Percentiles rank a stretch among this genome's conserved stretches.
phyloP scores from a whole-genome alignment of 2,113 vertebrate species.

The Tauraco erythrolophus region DNA sequence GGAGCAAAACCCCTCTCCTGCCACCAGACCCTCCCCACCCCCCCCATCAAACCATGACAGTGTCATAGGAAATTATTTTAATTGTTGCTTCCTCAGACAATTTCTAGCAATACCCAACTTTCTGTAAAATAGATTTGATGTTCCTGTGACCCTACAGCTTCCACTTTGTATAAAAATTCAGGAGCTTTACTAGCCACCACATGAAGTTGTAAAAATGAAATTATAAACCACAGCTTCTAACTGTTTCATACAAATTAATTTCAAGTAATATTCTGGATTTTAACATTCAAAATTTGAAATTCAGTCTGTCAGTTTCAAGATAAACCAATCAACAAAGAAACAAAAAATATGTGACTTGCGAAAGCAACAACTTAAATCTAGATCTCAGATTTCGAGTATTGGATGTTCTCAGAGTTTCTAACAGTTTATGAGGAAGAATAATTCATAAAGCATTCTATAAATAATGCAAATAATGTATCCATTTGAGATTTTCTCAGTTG shows the following conservation, averaged over 20 bases:
- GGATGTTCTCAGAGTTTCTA: neutral
- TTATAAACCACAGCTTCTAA: neutral
- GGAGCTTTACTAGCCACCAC: neutral
- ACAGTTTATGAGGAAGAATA: neutral
- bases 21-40: too few species aligned
- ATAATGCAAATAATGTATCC: neutral
- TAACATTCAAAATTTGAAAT: neutral
- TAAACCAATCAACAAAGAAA: neutral
- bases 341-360: neutral
- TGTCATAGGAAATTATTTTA: neutral
- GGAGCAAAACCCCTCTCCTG: too few species aligned
- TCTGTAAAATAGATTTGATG: neutral
- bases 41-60: too few species aligned
- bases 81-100: neutral
- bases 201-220: neutral
- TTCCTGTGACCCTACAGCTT: neutral
- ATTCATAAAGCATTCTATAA: neutral
- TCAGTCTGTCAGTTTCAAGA: neutral
- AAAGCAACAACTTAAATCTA: neutral
- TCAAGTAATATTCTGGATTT: neutral
- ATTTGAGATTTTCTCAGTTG: neutral
- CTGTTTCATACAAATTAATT: neutral
- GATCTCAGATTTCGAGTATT: neutral
- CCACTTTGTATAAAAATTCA: neutral
- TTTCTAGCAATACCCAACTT: neutral